Evolutionary conservation across 1,140 invertebrate species (phyloP).

Genomic region (Pissodes strobi): DNA sequence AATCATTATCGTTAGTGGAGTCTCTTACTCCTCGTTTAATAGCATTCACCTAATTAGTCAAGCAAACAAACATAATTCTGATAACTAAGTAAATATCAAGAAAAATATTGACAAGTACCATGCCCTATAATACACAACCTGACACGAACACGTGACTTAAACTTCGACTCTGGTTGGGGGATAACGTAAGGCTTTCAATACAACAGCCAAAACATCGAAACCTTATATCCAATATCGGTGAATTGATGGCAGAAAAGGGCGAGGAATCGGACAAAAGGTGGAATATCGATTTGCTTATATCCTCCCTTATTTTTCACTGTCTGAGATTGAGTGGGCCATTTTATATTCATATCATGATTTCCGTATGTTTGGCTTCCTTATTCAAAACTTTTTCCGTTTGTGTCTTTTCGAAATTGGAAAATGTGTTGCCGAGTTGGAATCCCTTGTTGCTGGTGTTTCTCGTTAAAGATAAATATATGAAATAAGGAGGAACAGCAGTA

Average conservation of each 20-base stretch:
- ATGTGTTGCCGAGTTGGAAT: no score
- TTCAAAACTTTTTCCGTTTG: slow-evolving; percentile 13
- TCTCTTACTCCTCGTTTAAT: no score
- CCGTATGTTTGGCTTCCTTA: slow-evolving; percentile 6
- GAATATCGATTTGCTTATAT: slow-evolving; percentile 20
- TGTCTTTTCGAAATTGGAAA: slow-evolving; percentile 11
- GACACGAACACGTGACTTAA: slow-evolving; percentile 23
- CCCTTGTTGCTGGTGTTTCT: no score
- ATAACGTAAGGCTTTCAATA: slow-evolving; percentile 5
- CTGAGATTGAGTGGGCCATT: slow-evolving; percentile 4
- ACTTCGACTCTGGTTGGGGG: not conserved
- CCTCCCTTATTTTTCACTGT: slow-evolving; percentile 5
- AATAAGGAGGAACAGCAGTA: no score
- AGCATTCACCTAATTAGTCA: no score
- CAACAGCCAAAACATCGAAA: slow-evolving; percentile 12
- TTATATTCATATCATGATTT: slow-evolving; percentile 20
- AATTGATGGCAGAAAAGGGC: slow-evolving; percentile 10
- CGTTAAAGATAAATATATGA: no score
- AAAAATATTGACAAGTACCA: no score
- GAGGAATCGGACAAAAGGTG: slow-evolving; percentile 16
- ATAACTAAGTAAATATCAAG: no score
- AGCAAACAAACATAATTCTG: no score
- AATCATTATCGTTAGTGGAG: no score
- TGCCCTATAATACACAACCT: slow-evolving; percentile 23
- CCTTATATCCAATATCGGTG: slow-evolving; percentile 8